These are phyloP conservation scores for Noctua janthe DNA, from an alignment of 2,888 invertebrate species.

Conservation along the genomic window DNA sequence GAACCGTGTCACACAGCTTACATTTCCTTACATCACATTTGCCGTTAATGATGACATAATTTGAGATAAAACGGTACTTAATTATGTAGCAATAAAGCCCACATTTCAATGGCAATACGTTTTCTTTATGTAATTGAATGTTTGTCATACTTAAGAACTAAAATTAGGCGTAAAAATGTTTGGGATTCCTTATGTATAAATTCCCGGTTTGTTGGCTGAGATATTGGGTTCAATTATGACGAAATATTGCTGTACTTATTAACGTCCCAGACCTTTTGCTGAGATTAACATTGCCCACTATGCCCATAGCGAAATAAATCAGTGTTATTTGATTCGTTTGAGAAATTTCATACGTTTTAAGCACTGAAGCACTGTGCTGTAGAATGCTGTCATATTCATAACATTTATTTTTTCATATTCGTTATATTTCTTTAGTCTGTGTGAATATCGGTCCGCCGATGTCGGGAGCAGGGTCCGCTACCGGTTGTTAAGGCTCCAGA, in stretches of 20 bases:
- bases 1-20: constrained; percentile 59
- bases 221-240: constrained; percentile 52
- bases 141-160: constrained; percentile 52
- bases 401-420: not conserved
- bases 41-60: constrained; percentile 63
- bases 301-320: not conserved
- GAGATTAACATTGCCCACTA: not conserved
- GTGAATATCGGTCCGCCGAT: not conserved
- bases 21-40: constrained; percentile 64
- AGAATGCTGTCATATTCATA: not conserved
- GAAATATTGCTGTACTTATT: constrained; percentile 33
- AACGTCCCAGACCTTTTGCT: not conserved
- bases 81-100: constrained; percentile 46
- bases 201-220: constrained; percentile 34
- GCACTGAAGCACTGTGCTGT: not conserved
- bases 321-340: constrained; percentile 16
- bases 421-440: not conserved
- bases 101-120: constrained; percentile 47
- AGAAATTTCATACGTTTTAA: not conserved
- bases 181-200: constrained; percentile 38
- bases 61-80: constrained; percentile 59
- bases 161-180: constrained; percentile 54
- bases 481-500: not conserved
- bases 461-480: not conserved
- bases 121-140: constrained; percentile 36